These are phyloP conservation scores for Arrhopalites spinosus DNA, from an alignment of 2,888 invertebrate genomes.

Conservation along the genomic window DNA sequence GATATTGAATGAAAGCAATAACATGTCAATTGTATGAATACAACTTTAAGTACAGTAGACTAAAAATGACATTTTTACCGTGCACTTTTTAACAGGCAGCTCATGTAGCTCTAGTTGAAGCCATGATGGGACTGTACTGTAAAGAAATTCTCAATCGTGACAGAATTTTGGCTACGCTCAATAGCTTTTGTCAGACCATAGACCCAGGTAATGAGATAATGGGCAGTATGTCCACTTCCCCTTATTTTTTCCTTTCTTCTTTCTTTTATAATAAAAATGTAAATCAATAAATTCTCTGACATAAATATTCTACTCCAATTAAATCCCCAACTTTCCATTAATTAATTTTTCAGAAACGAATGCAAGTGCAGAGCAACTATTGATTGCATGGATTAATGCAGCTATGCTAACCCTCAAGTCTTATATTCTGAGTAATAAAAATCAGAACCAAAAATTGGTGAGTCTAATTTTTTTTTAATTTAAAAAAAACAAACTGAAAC, in stretches of 20 bases:
- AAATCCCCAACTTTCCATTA: no score
- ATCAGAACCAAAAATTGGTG: constrained; percentile 47
- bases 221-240: background rate
- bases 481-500: no score
- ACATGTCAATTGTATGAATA: no score
- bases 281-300: no score
- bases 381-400: constrained; percentile 55
- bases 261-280: background rate
- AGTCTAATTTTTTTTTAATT: constrained; percentile 2
- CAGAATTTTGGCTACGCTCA: constrained; percentile 47
- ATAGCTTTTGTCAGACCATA: constrained; percentile 50
- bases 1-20: no score
- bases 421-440: constrained; percentile 50
- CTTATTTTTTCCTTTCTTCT: background rate
- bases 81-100: constrained; percentile 45
- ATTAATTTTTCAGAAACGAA: constrained; percentile 39
- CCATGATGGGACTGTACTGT: constrained; percentile 54
- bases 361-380: constrained; percentile 50
- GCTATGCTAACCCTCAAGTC: constrained; percentile 52
- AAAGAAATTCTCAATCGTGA: constrained; percentile 53
- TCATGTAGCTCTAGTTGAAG: constrained; percentile 55
- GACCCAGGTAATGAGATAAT: constrained; percentile 49
- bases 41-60: no score
- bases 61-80: no score
- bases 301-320: background rate